Conservation (phyloP, 2,888 invertebrate genomes). For the Drosophila histrio region DNA sequence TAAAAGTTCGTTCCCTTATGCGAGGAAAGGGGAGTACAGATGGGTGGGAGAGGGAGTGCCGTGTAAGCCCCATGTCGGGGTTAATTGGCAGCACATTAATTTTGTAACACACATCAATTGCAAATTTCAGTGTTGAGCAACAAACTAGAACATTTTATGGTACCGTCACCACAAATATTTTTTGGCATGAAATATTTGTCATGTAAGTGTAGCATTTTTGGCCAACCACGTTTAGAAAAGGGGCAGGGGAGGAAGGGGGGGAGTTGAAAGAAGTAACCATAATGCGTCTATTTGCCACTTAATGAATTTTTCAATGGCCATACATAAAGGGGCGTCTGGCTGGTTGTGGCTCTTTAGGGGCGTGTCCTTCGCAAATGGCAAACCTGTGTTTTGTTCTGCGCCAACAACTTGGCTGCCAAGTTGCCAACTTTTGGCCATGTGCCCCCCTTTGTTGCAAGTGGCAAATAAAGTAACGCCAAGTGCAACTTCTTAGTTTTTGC, state of each 20-base stretch:
- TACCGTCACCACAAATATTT: slow-evolving; percentile 20
- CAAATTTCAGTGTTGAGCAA: slow-evolving; percentile 14
- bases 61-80: slow-evolving; percentile 33
- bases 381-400: slow-evolving; percentile 63
- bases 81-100: slow-evolving; percentile 55
- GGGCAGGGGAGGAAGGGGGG: not conserved
- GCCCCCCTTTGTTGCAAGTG: slow-evolving; percentile 44
- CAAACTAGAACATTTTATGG: slow-evolving; percentile 22
- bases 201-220: slow-evolving; percentile 24
- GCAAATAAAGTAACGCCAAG: slow-evolving; percentile 63
- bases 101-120: slow-evolving; percentile 27
- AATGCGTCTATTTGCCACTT: slow-evolving; percentile 75
- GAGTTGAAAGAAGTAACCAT: slow-evolving; percentile 31
- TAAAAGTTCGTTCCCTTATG: slow-evolving; percentile 49
- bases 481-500: slow-evolving; percentile 35
- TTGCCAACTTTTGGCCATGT: slow-evolving; percentile 41
- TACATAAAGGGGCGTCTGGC: slow-evolving; percentile 14
- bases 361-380: slow-evolving; percentile 55
- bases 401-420: slow-evolving; percentile 56
- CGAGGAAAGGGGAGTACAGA: not conserved
- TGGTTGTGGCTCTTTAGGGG: not conserved
- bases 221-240: slow-evolving; percentile 2
- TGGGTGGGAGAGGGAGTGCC: not conserved
- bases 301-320: slow-evolving; percentile 61
- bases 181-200: slow-evolving; percentile 41